Conservation (phyloP, 1,140 invertebrate species). For the Drosophila obscura region DNA sequence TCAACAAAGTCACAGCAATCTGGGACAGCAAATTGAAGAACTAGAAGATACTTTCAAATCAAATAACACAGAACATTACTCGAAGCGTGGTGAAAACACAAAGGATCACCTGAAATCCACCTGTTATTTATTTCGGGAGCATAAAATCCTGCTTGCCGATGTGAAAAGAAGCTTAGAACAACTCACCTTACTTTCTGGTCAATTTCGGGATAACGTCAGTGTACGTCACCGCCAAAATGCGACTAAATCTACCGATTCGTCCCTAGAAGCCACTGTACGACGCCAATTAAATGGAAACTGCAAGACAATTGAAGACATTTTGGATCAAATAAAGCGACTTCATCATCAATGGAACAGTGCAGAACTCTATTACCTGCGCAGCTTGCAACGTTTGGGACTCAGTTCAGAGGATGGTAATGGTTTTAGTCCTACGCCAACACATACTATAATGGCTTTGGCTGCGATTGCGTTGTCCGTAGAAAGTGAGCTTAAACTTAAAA, state of each 20-base stretch:
- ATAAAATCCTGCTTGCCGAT: slow-evolving; percentile 55
- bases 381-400: slow-evolving; percentile 61
- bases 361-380: slow-evolving; percentile 63
- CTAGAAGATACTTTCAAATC: neutral
- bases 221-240: slow-evolving; percentile 1
- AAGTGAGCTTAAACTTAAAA: neutral
- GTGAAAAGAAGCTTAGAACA: slow-evolving; percentile 56
- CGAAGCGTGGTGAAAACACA: neutral
- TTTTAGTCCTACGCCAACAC: slow-evolving; percentile 33
- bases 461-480: slow-evolving; percentile 67
- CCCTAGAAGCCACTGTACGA: slow-evolving; percentile 49
- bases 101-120: slow-evolving; percentile 28
- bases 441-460: slow-evolving; percentile 66
- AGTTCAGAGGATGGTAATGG: slow-evolving; percentile 6
- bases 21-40: slow-evolving; percentile 7
- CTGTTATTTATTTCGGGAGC: slow-evolving; percentile 52
- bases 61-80: neutral
- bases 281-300: slow-evolving; percentile 42
- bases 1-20: slow-evolving; percentile 5
- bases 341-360: slow-evolving; percentile 68
- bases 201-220: slow-evolving; percentile 48
- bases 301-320: slow-evolving; percentile 42
- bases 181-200: slow-evolving; percentile 43
- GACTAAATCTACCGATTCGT: slow-evolving; percentile 5
- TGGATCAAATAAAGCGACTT: slow-evolving; percentile 53